Evolutionary conservation across 2,888 invertebrate species (phyloP).

Genomic region (Drosophila neonasuta): DNA sequence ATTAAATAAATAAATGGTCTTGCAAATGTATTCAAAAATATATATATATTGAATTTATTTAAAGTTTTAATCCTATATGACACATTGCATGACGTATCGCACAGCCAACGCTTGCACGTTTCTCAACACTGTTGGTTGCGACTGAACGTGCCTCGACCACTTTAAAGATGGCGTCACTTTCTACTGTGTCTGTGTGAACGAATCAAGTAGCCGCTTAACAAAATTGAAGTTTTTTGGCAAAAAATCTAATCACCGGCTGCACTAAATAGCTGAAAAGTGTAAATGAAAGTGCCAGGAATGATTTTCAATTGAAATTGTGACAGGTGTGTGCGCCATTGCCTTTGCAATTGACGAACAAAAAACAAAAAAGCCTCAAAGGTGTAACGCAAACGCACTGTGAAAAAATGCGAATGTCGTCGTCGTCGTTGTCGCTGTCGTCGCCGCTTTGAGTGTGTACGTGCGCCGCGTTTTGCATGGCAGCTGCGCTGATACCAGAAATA

Average conservation of each 20-base stretch:
- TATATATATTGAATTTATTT: too few relatives aligned
- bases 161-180: conserved; percentile 76
- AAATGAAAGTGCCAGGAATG: conserved; percentile 56
- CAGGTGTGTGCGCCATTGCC: conserved; percentile 54
- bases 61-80: too few relatives aligned
- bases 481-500: conserved; percentile 58
- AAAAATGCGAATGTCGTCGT: conserved; percentile 76
- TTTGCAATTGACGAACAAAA: conserved; percentile 56
- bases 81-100: not conserved
- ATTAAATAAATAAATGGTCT: not conserved
- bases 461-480: conserved; percentile 67
- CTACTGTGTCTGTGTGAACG: conserved; percentile 69
- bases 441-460: conserved; percentile 67
- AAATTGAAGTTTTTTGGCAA: conserved; percentile 63
- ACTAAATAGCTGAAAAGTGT: conserved; percentile 65
- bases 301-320: conserved; percentile 63
- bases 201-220: conserved; percentile 67
- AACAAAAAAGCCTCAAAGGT: conserved; percentile 55
- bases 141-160: conserved; percentile 54
- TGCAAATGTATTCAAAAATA: too few relatives aligned
- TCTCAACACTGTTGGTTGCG: conserved; percentile 43
- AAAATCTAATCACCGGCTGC: conserved; percentile 61
- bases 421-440: conserved; percentile 53
- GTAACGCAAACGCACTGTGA: conserved; percentile 60
- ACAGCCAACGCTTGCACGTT: conserved; percentile 5